Evolutionary conservation across 2,113 vertebrate genomes (phyloP), one percentile per base, ranked within the genome.

Genomic region (Sapayoa aenigma): DNA sequence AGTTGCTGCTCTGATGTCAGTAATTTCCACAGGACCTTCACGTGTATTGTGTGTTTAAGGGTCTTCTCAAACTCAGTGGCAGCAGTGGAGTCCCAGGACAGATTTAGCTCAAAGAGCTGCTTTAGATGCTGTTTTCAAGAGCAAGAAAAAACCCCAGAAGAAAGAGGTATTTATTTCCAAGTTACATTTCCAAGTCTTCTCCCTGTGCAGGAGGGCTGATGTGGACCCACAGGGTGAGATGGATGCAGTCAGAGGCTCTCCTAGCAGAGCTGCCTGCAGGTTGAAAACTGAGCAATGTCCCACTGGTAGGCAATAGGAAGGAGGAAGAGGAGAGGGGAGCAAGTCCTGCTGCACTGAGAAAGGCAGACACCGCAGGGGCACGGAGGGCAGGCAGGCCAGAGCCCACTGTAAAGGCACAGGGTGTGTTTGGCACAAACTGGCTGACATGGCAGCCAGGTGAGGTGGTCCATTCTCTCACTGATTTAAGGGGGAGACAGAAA

Each of bases 381-480:
- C 3, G 1, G 37, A 58, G 53, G 65, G 69, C 65, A 74, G 47
- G 30, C 42, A 39, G 67, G 79, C 25, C 62, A 52, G 69, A 77
- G 73, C 67, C 81, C 53, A 4, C 35, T 10, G 53, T 8, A 6
- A 95, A 95, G 95, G 93, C 96, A 96, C 73, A 30, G 37, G 9
- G 6, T 10, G 21, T 50, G 47, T 86, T 91, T 94, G 94, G 92
- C 89, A 96, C 87, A 41, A 67, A 55, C n/a, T 13, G 37, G 74
- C 84, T 84, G 72, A 31, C 0, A 0, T 1, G 19, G 30, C 77
- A 94, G 76, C 47, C 28, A 31, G 71, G 22, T 35, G 44, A 91
- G 55, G n/a, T 68, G 91, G 63, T 74, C 79, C 39, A 12, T 63
- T 65, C 31, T 71, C 58, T 67, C 68, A 24, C 1, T 23, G 44